These are phyloP conservation scores for Atherinosoma microstoma DNA, from an alignment of 2,797 vertebrate genomes.

Conservation along the genomic window DNA sequence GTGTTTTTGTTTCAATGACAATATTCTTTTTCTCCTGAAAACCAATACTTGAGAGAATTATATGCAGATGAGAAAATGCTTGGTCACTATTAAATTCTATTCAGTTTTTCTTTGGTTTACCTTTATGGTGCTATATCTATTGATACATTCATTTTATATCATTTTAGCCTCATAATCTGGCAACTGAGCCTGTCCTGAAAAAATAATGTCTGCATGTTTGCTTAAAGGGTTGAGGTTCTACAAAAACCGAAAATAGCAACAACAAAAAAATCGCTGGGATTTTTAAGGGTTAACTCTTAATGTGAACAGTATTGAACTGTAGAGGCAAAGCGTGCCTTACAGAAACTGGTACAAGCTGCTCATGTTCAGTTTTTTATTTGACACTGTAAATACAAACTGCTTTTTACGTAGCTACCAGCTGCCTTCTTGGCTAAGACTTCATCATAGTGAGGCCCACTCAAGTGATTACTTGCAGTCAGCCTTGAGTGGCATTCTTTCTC, in stretches of 20 bases:
- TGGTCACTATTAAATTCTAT: too few relatives aligned
- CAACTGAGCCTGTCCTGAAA: too few relatives aligned
- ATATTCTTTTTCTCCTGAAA: too few relatives aligned
- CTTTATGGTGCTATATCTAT: too few relatives aligned
- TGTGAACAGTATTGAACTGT: background rate
- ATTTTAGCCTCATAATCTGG: too few relatives aligned
- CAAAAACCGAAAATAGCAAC: background rate
- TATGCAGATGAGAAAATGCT: too few relatives aligned
- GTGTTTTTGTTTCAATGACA: too few relatives aligned
- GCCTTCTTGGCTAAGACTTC: slow-evolving; percentile 40
- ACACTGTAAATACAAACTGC: slow-evolving; percentile 29
- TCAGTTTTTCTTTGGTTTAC: too few relatives aligned
- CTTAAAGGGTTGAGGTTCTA: too few relatives aligned
- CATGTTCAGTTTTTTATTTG: slow-evolving; percentile 30
- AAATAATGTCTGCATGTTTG: too few relatives aligned
- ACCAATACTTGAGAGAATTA: too few relatives aligned
- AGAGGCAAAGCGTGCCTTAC: background rate
- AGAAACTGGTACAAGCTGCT: slow-evolving; percentile 27
- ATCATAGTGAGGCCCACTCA: slow-evolving; percentile 24
- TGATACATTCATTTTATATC: too few relatives aligned
- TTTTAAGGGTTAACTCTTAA: slow-evolving; percentile 25
- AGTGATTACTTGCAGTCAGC: slow-evolving; percentile 33
- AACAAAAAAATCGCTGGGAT: background rate
- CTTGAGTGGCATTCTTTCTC: slow-evolving; percentile 38
- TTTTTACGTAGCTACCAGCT: slow-evolving; percentile 49